Evolutionary conservation across 2,797 vertebrate genomes (phyloP), one percentile per base, ranked within the genome.

Genomic region (Eospalax fontanierii): DNA sequence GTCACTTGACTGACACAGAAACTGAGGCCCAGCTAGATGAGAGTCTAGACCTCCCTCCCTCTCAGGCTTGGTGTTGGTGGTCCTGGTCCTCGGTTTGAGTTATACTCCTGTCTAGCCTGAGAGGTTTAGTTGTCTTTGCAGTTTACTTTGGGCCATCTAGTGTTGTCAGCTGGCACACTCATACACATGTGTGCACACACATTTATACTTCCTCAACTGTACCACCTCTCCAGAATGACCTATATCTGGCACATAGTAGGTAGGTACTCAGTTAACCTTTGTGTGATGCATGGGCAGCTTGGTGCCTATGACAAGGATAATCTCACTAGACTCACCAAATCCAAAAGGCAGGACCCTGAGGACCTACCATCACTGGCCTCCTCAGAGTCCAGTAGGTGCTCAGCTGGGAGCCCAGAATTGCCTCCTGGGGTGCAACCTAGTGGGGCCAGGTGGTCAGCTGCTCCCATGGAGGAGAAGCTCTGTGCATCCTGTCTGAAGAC

Each of bases 11-110:
- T 24, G 61, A 6, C 5, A 57, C 84, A 70, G 15, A 86, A n/a
- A 38, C 88, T 1, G 57, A 79, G 76, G 35, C 46, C 24, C 40
- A 26, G 43, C 8, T 21, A 22, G 30, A 4, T 15, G 16, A 54
- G 40, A 14, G n/a, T 11, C 1, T 4, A 15, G 66, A 28, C 8
- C 78, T 6, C 66, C 33, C 19, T 28, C 43, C n/a, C 54, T 19
- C 0, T 0, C 1, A 54, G 63, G 59, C 54, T 2, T 22, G 28
- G 12, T 15, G 6, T n/a, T 11, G 7, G 1, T 28, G 4, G 3
- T 24, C 21, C 6, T 10, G 4, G 26, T 0, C n/a, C n/a, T n/a
- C 14, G 1, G 7, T 7, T 61, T 1, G 43, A 63, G 4, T 9
- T 54, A 70, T 16, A 21, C 26, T 43, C 7, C 33, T n/a, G n/a